Percentiles rank a stretch among this genome's conserved stretches.
phyloP scores from a whole-genome alignment of 2,797 vertebrate genomes.

The Erethizon dorsatum region DNA sequence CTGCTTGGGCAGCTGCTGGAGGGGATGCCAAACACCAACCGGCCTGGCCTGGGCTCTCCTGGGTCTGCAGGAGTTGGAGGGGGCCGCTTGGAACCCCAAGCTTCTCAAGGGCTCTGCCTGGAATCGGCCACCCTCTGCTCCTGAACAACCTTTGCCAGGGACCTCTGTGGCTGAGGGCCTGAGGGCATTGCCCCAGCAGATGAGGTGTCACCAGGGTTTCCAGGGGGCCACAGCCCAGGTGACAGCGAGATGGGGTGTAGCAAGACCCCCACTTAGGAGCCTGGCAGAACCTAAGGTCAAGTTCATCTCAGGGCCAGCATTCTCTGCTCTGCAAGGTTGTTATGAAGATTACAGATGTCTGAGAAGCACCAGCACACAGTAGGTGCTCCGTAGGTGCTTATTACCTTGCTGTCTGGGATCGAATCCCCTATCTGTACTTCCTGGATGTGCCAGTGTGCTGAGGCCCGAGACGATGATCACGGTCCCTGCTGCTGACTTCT shows the following conservation, averaged over 20 bases:
- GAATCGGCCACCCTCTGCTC: background rate
- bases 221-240: background rate
- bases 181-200: background rate
- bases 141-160: background rate
- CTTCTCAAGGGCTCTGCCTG: background rate
- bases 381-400: background rate
- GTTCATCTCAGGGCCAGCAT: background rate
- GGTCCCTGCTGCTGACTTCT: background rate
- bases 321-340: background rate
- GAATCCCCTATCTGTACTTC: background rate
- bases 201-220: background rate
- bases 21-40: constrained; percentile 64
- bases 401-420: background rate
- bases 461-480: background rate
- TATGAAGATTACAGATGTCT: background rate
- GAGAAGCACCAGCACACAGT: background rate
- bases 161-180: background rate
- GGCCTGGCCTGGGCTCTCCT: background rate
- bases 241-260: background rate
- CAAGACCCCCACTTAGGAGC: background rate
- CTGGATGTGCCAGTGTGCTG: background rate
- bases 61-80: background rate
- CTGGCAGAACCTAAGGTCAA: background rate
- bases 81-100: background rate
- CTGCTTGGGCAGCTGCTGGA: constrained; percentile 85